Evolutionary conservation across 2,797 vertebrate species (phyloP).

Genomic region (Epinephelus awoara): DNA sequence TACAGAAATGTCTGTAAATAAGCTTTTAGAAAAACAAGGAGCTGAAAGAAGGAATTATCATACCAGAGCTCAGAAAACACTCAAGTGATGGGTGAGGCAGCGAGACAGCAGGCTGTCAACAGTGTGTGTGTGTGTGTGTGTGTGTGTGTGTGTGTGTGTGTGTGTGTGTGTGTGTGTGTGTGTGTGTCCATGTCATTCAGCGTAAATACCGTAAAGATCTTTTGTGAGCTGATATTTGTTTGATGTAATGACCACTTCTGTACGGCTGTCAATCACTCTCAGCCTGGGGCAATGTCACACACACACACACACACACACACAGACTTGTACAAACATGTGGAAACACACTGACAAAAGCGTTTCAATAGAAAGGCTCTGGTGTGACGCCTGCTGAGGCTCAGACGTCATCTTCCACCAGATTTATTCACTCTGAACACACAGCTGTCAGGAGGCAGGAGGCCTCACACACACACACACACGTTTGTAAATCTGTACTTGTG

Average conservation of each 20-base stretch:
- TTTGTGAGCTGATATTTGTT: too few relatives aligned
- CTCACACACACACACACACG: neutral
- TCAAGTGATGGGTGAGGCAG: slow-evolving; percentile 34
- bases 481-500: too few relatives aligned
- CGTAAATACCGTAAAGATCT: too few relatives aligned
- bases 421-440: slow-evolving; percentile 1
- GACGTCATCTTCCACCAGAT: slow-evolving; percentile 4
- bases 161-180: too few relatives aligned
- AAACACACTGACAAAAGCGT: slow-evolving; percentile 31
- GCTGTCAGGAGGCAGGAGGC: slow-evolving; percentile 19
- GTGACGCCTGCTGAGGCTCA: slow-evolving; percentile 19
- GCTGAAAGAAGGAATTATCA: slow-evolving; percentile 70
- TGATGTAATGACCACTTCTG: too few relatives aligned
- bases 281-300: neutral
- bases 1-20: slow-evolving; percentile 42
- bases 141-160: too few relatives aligned
- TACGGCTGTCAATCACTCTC: too few relatives aligned
- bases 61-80: slow-evolving; percentile 48
- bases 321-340: slow-evolving; percentile 19
- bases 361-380: neutral
- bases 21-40: slow-evolving; percentile 42
- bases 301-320: slow-evolving; percentile 9
- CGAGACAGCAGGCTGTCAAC: slow-evolving; percentile 6
- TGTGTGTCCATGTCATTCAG: neutral
- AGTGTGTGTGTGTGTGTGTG: slow-evolving; percentile 18